A percentile compares a stretch with the other conserved stretches of the same genome.
Conservation (phyloP, 2,888 invertebrate genomes). For the Prionchulus punctatus region DNA sequence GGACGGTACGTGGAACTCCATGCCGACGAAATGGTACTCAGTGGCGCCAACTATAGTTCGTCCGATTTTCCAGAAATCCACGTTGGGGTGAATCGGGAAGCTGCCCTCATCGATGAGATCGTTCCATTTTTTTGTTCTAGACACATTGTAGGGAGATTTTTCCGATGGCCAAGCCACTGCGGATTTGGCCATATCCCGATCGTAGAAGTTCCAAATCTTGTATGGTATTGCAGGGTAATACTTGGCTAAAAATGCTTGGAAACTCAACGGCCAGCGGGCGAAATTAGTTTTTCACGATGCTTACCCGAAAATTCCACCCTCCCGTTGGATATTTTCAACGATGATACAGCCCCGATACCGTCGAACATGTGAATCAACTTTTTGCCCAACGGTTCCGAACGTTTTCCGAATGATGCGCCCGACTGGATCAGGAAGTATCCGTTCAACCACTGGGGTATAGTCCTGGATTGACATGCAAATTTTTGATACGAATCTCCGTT, state of each 20-base stretch:
- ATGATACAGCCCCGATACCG: conserved; percentile 29
- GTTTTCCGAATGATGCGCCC: conserved; percentile 28
- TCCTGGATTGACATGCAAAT: not conserved
- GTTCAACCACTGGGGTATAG: conserved; percentile 16
- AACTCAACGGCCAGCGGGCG: too few relatives aligned
- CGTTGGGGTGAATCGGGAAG: conserved; percentile 31
- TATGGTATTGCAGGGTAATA: too few relatives aligned
- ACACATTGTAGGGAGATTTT: too few relatives aligned
- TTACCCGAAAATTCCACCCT: too few relatives aligned
- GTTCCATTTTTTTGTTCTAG: too few relatives aligned
- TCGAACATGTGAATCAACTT: conserved; percentile 30
- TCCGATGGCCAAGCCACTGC: too few relatives aligned
- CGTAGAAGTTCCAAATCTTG: too few relatives aligned
- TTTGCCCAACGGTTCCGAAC: conserved; percentile 23
- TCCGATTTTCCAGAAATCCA: conserved; percentile 30
- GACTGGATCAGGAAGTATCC: conserved; percentile 31
- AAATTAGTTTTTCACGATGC: too few relatives aligned
- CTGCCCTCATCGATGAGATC: too few relatives aligned
- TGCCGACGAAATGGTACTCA: conserved; percentile 13
- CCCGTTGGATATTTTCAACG: too few relatives aligned
- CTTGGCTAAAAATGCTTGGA: too few relatives aligned
- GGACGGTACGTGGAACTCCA: conserved; percentile 17
- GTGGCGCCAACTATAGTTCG: conserved; percentile 24
- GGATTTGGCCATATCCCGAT: too few relatives aligned
- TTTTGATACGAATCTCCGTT: conserved; percentile 9